A percentile compares a stretch with the other conserved stretches of the same genome.
Conservation (phyloP, 2,888 invertebrate genomes). For the Eupithecia subumbrata region DNA sequence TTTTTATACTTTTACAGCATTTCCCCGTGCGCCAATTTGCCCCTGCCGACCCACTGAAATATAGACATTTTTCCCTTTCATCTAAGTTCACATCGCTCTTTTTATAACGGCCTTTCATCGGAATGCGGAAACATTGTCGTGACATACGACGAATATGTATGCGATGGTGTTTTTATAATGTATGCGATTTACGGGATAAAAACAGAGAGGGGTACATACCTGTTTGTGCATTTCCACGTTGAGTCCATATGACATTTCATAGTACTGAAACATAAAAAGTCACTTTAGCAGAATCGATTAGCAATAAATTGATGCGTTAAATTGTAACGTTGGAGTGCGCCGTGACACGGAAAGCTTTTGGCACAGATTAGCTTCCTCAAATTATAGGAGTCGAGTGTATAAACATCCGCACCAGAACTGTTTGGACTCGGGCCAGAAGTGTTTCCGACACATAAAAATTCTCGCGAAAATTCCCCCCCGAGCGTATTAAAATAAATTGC, state of each 20-base stretch:
- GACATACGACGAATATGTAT: conserved; percentile 14
- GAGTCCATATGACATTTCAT: conserved; percentile 98
- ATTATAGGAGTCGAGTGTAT: conserved; percentile 79
- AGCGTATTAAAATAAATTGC: conserved; percentile 84
- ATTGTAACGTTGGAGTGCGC: conserved; percentile 56
- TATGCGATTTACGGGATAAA: conserved; percentile 14
- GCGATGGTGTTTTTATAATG: conserved; percentile 15
- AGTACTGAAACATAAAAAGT: conserved; percentile 92
- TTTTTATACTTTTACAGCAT: conserved; percentile 71
- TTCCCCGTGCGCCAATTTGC: conserved; percentile 63
- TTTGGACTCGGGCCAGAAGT: conserved; percentile 79
- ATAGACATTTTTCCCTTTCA: conserved; percentile 58
- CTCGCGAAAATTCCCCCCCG: conserved; percentile 79
- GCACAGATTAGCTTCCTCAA: conserved; percentile 80
- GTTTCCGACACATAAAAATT: conserved; percentile 83
- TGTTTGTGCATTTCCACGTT: conserved; percentile 99
- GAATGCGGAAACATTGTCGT: conserved; percentile 59
- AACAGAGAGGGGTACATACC: conserved; percentile 82
- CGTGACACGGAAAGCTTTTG: conserved; percentile 75
- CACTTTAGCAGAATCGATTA: conserved; percentile 67
- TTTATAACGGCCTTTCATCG: conserved; percentile 49
- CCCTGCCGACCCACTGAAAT: conserved; percentile 57
- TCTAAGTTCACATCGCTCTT: conserved; percentile 49
- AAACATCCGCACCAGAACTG: conserved; percentile 79
- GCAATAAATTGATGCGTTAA: conserved; percentile 56